Conservation (phyloP, 2,113 vertebrate species). For the Centropus unirufus region DNA sequence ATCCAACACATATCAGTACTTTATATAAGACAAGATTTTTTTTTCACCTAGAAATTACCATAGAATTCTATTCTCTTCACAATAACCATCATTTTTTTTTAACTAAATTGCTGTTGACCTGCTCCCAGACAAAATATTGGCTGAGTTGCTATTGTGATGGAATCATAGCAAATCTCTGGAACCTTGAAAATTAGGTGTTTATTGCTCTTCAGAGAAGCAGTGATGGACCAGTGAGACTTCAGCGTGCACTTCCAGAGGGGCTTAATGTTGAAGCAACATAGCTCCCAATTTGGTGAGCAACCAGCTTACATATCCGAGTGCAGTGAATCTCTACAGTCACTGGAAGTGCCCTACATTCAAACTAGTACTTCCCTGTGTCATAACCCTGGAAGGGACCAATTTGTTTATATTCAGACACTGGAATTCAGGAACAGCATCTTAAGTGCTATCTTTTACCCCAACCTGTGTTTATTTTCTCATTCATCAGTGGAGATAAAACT, state of each 20-base stretch:
- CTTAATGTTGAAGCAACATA: too few relatives aligned
- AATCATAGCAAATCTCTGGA: neutral
- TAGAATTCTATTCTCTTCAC: neutral
- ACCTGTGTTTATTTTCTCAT: neutral
- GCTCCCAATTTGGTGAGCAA: too few relatives aligned
- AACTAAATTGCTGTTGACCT: neutral
- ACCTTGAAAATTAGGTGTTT: neutral
- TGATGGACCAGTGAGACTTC: neutral
- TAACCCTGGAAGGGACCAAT: neutral
- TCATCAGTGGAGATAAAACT: neutral
- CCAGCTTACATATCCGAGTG: too few relatives aligned
- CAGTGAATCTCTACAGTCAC: neutral
- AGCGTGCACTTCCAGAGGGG: neutral
- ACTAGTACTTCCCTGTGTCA: neutral
- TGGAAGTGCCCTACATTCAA: neutral
- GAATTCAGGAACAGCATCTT: neutral
- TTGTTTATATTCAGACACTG: neutral
- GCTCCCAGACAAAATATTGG: neutral
- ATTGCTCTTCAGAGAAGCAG: neutral
- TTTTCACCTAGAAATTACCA: neutral
- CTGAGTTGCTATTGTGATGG: neutral
- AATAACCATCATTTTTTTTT: neutral
- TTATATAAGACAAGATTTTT: neutral
- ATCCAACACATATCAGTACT: neutral
- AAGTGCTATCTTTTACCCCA: neutral